Percentiles rank a stretch among this genome's conserved stretches.
Evolutionary conservation across 1,140 invertebrate species (phyloP).

Genomic region (Calephelis virginiensis): DNA sequence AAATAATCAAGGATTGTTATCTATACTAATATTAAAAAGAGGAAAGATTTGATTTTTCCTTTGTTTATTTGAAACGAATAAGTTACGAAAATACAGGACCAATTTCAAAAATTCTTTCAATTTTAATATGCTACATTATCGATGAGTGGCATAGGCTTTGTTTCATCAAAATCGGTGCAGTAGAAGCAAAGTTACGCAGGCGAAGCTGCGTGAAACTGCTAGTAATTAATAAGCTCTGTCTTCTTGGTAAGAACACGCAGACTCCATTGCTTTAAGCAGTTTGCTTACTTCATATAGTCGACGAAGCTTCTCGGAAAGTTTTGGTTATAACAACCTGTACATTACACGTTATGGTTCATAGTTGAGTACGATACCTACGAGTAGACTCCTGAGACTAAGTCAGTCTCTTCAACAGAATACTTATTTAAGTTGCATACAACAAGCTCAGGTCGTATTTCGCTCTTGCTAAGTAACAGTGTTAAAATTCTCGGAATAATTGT

Average conservation of each 20-base stretch:
- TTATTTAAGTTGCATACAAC: slow-evolving; percentile 12
- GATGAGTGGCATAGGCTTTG: no score
- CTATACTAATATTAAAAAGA: no score
- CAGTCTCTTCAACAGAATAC: slow-evolving; percentile 17
- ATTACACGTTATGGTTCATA: slow-evolving; percentile 20
- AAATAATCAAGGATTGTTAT: no score
- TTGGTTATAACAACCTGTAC: slow-evolving; percentile 11
- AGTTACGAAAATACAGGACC: no score
- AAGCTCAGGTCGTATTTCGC: slow-evolving; percentile 4
- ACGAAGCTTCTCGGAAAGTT: slow-evolving; percentile 10
- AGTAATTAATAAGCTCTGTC: slow-evolving; percentile 8
- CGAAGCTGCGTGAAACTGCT: no score
- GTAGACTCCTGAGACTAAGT: slow-evolving; percentile 25
- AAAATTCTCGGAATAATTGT: background rate
- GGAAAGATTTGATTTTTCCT: no score
- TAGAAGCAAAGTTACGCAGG: no score
- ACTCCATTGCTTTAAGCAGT: slow-evolving; percentile 4
- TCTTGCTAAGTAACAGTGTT: background rate
- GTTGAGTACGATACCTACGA: slow-evolving; percentile 22
- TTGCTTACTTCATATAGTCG: slow-evolving; percentile 11
- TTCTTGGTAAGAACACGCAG: slow-evolving; percentile 3
- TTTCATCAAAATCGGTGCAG: no score
- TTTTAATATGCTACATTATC: no score
- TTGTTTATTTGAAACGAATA: no score
- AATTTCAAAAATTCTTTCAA: no score